Conservation (phyloP, 1,140 invertebrate genomes). For the Zeugodacus cucurbitae region DNA sequence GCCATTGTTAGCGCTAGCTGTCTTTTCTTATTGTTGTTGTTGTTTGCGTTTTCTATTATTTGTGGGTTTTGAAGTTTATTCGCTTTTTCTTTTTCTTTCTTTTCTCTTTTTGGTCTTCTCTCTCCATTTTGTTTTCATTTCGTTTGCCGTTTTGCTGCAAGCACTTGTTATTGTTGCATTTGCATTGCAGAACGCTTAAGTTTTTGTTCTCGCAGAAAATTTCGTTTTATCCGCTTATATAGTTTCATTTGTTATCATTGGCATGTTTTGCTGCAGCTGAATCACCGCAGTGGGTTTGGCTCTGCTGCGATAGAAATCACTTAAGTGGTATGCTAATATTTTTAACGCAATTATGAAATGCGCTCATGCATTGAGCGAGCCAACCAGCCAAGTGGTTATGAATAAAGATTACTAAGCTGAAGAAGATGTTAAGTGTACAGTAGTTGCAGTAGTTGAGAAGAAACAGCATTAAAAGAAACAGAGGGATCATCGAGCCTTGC, state of each 20-base stretch:
- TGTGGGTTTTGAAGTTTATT: not conserved
- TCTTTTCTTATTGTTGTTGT: too few relatives aligned
- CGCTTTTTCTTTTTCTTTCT: not conserved
- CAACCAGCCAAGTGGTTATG: too few relatives aligned
- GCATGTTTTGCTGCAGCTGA: not conserved
- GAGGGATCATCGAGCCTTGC: too few relatives aligned
- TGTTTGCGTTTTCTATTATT: not conserved
- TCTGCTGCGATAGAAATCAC: not conserved
- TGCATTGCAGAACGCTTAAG: not conserved
- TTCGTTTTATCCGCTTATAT: not conserved
- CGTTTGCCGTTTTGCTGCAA: not conserved
- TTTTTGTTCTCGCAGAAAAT: slow-evolving; percentile 9
- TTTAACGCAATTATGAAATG: too few relatives aligned
- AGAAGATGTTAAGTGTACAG: too few relatives aligned
- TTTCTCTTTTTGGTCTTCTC: not conserved
- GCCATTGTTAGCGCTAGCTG: not conserved
- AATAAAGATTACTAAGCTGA: too few relatives aligned
- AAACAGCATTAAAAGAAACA: too few relatives aligned
- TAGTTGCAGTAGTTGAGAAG: too few relatives aligned
- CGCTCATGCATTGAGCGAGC: too few relatives aligned
- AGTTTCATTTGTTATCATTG: slow-evolving; percentile 21
- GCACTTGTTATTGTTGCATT: not conserved
- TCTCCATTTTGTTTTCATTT: not conserved
- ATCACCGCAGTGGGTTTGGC: not conserved
- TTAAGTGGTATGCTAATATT: too few relatives aligned